Evolutionary conservation across 2,888 invertebrate genomes (phyloP).

Genomic region (Cryptocephalus moraei): DNA sequence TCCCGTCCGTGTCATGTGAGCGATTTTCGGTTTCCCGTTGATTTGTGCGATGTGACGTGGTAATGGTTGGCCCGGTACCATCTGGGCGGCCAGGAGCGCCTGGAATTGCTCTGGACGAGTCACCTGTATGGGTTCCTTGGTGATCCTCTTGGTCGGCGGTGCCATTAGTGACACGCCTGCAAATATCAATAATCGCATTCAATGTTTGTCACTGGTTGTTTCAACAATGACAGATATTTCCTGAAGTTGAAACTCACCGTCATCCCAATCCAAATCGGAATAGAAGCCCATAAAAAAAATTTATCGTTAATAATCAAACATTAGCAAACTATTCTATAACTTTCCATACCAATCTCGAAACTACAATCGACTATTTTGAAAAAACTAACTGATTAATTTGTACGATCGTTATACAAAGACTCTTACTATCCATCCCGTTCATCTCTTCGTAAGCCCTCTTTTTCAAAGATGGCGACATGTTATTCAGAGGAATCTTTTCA

Average conservation of each 20-base stretch:
- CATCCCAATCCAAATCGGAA: slow-evolving; percentile 54
- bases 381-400: neutral
- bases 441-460: slow-evolving; percentile 82
- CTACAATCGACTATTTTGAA: neutral
- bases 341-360: neutral
- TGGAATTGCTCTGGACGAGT: slow-evolving; percentile 60
- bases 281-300: slow-evolving; percentile 45
- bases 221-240: neutral
- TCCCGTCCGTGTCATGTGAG: slow-evolving; percentile 66
- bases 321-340: neutral
- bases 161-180: slow-evolving; percentile 34
- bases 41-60: slow-evolving; percentile 62
- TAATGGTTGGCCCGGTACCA: slow-evolving; percentile 51
- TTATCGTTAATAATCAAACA: no score
- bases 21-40: slow-evolving; percentile 75
- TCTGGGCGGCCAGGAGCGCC: slow-evolving; percentile 58
- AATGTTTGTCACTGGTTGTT: neutral
- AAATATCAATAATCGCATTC: no score
- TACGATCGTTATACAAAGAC: neutral
- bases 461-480: slow-evolving; percentile 56
- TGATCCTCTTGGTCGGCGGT: slow-evolving; percentile 71
- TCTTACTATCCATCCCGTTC: slow-evolving; percentile 81
- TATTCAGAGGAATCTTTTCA: slow-evolving; percentile 53
- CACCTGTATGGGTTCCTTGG: slow-evolving; percentile 62
- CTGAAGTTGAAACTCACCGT: slow-evolving; percentile 40